A percentile compares a stretch with the other conserved stretches of the same genome.
Evolutionary conservation across 2,797 vertebrate species (phyloP).

Genomic region (Antennarius maculatus): DNA sequence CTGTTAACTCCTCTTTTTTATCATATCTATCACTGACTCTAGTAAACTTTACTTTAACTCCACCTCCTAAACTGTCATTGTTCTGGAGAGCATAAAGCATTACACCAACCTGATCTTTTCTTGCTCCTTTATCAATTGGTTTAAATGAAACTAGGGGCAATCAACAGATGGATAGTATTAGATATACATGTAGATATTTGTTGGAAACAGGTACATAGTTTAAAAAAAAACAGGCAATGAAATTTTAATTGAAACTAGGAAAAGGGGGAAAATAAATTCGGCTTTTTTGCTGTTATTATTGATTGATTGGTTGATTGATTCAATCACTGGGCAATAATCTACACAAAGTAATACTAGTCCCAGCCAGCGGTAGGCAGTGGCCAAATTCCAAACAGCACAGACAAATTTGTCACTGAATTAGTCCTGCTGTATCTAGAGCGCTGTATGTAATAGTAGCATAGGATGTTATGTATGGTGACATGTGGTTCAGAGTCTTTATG

Average conservation of each 20-base stretch:
- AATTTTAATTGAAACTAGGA: no score
- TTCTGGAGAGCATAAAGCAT: background rate
- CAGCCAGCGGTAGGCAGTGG: background rate
- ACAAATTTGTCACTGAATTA: background rate
- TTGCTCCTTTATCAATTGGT: background rate
- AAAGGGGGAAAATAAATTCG: no score
- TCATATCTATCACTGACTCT: background rate
- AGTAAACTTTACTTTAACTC: background rate
- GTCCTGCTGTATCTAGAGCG: no score
- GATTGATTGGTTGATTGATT: no score
- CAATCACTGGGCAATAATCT: slow-evolving; percentile 12
- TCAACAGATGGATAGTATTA: slow-evolving; percentile 26
- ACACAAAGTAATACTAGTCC: background rate
- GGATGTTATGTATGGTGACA: no score
- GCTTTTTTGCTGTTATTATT: no score
- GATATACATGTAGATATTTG: slow-evolving; percentile 11
- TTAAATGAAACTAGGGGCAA: slow-evolving; percentile 15
- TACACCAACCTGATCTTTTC: slow-evolving; percentile 3
- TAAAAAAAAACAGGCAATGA: slow-evolving; percentile 30
- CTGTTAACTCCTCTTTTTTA: background rate
- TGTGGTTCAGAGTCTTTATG: no score
- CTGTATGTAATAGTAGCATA: no score
- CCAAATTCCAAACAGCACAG: background rate
- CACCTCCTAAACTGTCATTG: background rate
- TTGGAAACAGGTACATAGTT: slow-evolving; percentile 20